phyloP scores from a whole-genome alignment of 2,888 invertebrate species.

The Lasioglossum leucozonium region DNA sequence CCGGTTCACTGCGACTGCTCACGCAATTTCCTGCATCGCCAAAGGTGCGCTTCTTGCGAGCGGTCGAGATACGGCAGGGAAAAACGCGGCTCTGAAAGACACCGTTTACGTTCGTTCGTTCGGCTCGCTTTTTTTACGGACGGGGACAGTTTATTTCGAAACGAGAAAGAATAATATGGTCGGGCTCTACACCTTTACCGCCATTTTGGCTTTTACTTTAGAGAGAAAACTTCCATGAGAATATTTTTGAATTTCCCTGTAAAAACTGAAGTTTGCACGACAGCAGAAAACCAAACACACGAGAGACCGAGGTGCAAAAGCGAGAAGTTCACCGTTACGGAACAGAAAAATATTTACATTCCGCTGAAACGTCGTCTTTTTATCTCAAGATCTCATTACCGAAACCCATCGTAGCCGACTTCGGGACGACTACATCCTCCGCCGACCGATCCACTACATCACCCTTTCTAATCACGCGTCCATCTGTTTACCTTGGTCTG shows the following conservation, averaged over 20 bases:
- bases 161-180: neutral
- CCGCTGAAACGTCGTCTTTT: neutral
- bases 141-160: neutral
- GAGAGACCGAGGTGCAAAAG: neutral
- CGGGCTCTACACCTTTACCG: neutral
- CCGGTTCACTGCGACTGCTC: conserved; percentile 38
- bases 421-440: neutral
- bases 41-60: neutral
- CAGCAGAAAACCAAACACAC: neutral
- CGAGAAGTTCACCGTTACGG: neutral
- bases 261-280: too few relatives aligned
- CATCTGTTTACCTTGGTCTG: conserved; percentile 26
- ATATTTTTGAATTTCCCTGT: too few relatives aligned
- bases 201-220: neutral
- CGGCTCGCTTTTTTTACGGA: neutral
- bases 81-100: neutral
- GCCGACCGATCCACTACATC: conserved; percentile 7
- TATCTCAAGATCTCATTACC: conserved; percentile 8
- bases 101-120: neutral
- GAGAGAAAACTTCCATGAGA: neutral
- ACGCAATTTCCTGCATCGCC: conserved; percentile 45
- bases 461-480: conserved; percentile 38
- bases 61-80: neutral
- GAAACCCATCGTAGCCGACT: neutral
- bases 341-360: neutral